A percentile compares a stretch with the other conserved stretches of the same genome.
Conservation (phyloP, 2,797 vertebrate species). For the Acanthiza pusilla region DNA sequence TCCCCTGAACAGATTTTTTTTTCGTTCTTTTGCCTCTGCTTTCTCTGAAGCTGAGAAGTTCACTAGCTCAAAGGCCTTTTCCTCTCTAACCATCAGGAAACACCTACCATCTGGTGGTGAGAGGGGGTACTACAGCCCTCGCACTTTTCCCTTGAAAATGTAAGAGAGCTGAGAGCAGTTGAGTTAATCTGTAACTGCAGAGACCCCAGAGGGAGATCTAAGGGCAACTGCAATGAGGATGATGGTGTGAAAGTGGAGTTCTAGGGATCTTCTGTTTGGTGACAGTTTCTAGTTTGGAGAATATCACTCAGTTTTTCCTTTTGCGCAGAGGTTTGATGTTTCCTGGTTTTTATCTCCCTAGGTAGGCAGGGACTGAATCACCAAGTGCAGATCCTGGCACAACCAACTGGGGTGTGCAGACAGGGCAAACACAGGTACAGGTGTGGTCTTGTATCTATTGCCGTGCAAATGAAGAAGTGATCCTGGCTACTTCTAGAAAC, state of each 20-base stretch:
- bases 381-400: rapidly evolving
- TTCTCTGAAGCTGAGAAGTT: neutral
- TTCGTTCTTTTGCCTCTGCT: neutral
- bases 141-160: neutral
- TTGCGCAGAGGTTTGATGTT: neutral
- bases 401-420: rapidly evolving
- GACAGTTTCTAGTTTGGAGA: neutral
- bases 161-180: neutral
- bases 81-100: neutral
- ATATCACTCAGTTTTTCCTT: neutral
- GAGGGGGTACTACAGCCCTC: neutral
- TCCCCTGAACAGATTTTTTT: neutral
- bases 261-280: neutral
- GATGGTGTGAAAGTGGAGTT: too few species aligned
- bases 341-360: neutral
- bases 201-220: neutral
- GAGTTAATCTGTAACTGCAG: neutral
- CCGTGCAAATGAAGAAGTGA: neutral
- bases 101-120: neutral
- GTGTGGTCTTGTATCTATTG: neutral
- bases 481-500: neutral
- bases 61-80: neutral
- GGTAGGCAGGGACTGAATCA: neutral
- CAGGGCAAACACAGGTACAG: neutral
- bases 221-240: neutral